A percentile compares a stretch with the other conserved stretches of the same genome.
phyloP scores from a whole-genome alignment of 2,113 vertebrate species.

The Sturnira hondurensis region DNA sequence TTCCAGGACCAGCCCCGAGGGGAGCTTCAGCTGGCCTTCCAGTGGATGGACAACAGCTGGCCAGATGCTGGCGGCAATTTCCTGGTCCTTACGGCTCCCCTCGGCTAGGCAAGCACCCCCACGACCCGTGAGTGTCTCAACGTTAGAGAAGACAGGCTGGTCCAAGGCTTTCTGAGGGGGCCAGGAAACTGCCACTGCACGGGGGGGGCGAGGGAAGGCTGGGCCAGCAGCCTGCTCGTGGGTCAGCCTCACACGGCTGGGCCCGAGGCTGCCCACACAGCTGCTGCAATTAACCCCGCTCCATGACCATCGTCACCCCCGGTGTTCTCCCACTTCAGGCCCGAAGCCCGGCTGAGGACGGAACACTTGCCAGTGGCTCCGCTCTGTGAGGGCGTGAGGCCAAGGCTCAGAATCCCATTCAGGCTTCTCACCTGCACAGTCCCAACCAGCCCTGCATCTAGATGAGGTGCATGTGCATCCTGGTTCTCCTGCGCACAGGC shows the following conservation, averaged over 20 bases:
- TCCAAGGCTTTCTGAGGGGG: neutral
- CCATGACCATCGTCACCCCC: rapidly evolving
- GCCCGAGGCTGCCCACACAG: rapidly evolving
- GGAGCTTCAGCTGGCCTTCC: neutral
- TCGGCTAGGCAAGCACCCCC: neutral
- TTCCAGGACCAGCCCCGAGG: neutral
- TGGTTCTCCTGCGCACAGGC: rapidly evolving
- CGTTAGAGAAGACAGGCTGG: neutral
- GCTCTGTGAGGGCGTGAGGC: neutral
- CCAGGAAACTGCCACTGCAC: neutral
- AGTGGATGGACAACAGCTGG: neutral
- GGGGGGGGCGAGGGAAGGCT: neutral
- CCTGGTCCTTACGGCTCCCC: neutral
- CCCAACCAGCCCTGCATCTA: rapidly evolving
- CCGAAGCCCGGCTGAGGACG: no score
- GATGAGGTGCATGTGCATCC: neutral
- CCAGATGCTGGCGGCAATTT: neutral
- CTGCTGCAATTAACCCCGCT: neutral
- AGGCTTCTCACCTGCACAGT: neutral
- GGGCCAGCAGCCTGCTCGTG: no score
- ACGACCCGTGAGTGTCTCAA: rapidly evolving
- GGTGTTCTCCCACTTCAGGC: neutral
- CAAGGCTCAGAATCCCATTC: neutral
- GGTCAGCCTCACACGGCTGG: no score
- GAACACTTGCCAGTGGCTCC: rapidly evolving